phyloP scores from a whole-genome alignment of 2,113 vertebrate species.

The Budorcas taxicolor region DNA sequence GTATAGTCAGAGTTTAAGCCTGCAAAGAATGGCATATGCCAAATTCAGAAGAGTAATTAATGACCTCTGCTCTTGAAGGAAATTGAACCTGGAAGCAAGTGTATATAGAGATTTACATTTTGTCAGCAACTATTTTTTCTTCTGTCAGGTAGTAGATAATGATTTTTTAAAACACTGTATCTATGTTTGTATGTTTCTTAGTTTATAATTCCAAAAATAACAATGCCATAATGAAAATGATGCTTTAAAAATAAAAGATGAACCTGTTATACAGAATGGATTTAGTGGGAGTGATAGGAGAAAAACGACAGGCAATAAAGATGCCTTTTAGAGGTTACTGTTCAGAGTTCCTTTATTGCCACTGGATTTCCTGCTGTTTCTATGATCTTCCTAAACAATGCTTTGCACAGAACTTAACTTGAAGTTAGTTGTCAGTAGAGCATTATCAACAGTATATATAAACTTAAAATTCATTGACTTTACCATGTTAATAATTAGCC shows the following conservation, averaged over 20 bases:
- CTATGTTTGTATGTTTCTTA: background rate
- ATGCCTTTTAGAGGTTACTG: background rate
- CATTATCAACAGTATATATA: background rate
- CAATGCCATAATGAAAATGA: background rate
- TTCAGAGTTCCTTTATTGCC: background rate
- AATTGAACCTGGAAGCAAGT: background rate
- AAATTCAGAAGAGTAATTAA: background rate
- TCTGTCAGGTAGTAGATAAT: background rate
- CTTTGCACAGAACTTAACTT: background rate
- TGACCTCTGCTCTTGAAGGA: background rate
- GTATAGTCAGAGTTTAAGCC: background rate
- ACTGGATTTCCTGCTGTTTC: background rate
- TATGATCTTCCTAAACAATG: background rate
- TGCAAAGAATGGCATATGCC: background rate
- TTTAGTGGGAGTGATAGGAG: background rate
- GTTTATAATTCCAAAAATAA: background rate
- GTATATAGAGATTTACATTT: background rate
- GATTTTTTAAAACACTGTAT: background rate
- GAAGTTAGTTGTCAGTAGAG: background rate
- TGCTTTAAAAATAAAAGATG: background rate
- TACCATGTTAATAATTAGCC: conserved; percentile 12
- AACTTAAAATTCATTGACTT: background rate
- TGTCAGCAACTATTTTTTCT: background rate
- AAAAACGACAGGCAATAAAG: background rate
- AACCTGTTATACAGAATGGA: background rate